phyloP scores from a whole-genome alignment of 2,888 invertebrate genomes.

The Vandiemenella viatica region DNA sequence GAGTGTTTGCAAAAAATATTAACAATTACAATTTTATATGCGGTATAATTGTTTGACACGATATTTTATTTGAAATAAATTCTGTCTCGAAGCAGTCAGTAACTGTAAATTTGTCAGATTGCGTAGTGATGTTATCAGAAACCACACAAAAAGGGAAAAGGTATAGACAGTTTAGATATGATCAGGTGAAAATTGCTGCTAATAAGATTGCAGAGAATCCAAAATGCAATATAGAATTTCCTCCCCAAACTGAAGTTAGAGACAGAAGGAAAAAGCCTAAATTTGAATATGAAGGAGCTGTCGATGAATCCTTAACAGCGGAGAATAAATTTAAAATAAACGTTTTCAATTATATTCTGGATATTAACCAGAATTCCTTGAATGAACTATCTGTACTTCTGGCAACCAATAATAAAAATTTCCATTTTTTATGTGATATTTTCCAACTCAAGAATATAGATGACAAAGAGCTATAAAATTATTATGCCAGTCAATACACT shows the following conservation, averaged over 20 bases:
- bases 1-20: neutral
- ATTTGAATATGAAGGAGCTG: neutral
- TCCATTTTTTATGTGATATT: conserved; percentile 1
- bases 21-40: neutral
- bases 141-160: conserved; percentile 2
- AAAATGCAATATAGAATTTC: too few species aligned
- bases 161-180: conserved; percentile 1
- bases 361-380: neutral
- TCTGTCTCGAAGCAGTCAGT: neutral
- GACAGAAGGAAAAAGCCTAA: conserved; percentile 1
- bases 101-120: neutral
- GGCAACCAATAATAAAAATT: neutral
- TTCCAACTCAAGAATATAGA: conserved; percentile 1
- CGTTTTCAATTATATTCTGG: neutral
- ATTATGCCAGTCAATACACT: neutral
- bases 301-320: conserved; percentile 1
- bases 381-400: neutral
- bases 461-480: neutral
- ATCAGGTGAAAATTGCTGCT: conserved; percentile 1
- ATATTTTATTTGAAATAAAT: conserved; percentile 1
- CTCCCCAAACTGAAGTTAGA: neutral
- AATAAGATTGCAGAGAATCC: neutral
- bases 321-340: conserved; percentile 3
- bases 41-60: neutral
- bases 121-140: conserved; percentile 1